Base-by-base conservation (phyloP, 2,888 invertebrate genomes). In the Venusia cambrica region DNA sequence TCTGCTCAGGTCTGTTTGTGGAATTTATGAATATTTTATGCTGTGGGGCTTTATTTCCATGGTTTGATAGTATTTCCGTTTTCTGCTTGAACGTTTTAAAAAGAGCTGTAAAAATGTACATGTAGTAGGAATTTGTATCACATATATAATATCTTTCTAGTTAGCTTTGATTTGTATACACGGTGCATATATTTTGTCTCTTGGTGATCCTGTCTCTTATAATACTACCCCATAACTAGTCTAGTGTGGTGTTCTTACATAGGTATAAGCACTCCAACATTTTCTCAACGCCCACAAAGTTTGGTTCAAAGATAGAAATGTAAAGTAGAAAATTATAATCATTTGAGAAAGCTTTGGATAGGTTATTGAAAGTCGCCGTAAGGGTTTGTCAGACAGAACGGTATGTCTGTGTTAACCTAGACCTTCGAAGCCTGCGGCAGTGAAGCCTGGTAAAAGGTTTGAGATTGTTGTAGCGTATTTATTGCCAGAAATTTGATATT, bases 271-370 rank as follows among this genome's bases (percentile, higher is more conserved):
- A 17, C 16, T 17, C 10, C 15, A 16, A 4, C 15, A 4, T 26
- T 26, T 15, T 27, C 26, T 10, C n/a, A 11, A 34, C 16, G 26
- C 33, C 26, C 15, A 27, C 33, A 12, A 15, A 15, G 19, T 20
- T 26, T 8, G 21, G 12, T 13, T 28, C 21, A 34, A 15, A 29
- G 19, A 30, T 20, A 19, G 29, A 26, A 30, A 37, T 16, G n/a
- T n/a, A n/a, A n/a, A n/a, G 19, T 31, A 16, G 26, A 30, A 37
- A 31, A 37, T 26, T 21, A 20, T 37, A 25, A 37, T 37, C 16
- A 21, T 25, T 18, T 10, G 30, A 37, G 37, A 37, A 31, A 37
- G 26, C 26, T 31, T 21, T 16, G 26, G 20, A 31, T 28, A 15
- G 25, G 30, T 10, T 24, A 37, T 31, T 27, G 37, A 31, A 21